Percentiles rank a stretch among this genome's conserved stretches.
Conservation (phyloP, 2,113 vertebrate genomes). For the Myodes glareolus region DNA sequence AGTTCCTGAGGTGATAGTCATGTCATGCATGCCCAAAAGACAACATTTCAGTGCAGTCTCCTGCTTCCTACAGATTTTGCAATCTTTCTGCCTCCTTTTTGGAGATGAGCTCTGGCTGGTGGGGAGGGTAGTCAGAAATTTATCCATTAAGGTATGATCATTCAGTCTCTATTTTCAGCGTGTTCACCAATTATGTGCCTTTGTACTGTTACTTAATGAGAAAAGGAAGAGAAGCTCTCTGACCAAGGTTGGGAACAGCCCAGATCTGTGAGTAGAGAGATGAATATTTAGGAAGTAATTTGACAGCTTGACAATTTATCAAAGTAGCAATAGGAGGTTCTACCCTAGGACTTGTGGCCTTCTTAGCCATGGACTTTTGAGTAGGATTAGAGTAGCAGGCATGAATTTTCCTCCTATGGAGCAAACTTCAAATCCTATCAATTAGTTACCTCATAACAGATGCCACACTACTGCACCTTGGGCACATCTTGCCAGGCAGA, state of each 20-base stretch:
- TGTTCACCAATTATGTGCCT: neutral
- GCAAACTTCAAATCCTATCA: neutral
- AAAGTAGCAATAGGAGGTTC: neutral
- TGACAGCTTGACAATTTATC: neutral
- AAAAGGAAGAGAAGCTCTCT: neutral
- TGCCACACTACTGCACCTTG: neutral
- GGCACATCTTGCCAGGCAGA: neutral
- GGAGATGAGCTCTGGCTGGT: neutral
- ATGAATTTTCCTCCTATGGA: neutral
- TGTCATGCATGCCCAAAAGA: neutral
- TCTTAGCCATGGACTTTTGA: neutral
- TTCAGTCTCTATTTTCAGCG: neutral
- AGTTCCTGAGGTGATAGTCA: neutral
- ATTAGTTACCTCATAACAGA: neutral
- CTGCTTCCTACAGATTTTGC: neutral
- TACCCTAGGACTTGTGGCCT: neutral
- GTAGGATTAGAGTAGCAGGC: neutral
- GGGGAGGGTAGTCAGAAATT: neutral
- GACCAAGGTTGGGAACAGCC: neutral
- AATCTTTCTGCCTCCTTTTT: neutral
- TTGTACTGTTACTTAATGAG: neutral
- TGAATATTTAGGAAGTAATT: neutral
- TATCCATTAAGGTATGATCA: neutral
- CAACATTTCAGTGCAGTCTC: neutral
- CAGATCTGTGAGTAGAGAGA: neutral